A percentile compares a stretch with the other conserved stretches of the same genome.
Evolutionary conservation across 2,888 invertebrate species (phyloP).

Genomic region (Drosophila neonasuta): DNA sequence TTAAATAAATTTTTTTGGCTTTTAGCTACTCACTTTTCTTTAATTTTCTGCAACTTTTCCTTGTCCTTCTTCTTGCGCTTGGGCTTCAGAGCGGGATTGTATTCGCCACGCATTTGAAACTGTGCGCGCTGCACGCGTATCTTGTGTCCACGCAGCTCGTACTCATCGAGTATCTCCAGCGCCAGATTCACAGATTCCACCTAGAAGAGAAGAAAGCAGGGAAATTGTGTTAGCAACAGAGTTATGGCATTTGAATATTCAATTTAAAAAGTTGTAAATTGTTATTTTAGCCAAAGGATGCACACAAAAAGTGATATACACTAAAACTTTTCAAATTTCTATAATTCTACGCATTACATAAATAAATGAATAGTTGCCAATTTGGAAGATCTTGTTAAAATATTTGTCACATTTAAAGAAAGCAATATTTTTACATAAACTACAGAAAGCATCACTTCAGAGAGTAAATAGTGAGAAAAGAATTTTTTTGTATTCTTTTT

Average conservation of each 20-base stretch:
- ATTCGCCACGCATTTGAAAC: constrained; percentile 96
- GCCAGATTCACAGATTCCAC: constrained; percentile 97
- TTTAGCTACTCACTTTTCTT: constrained; percentile 89
- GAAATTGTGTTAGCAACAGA: neutral
- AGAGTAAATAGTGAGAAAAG: no score
- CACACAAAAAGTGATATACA: no score
- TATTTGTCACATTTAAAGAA: no score
- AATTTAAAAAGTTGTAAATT: no score
- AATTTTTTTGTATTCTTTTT: no score
- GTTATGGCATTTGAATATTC: neutral
- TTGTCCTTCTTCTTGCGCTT: constrained; percentile 95
- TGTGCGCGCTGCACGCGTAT: constrained; percentile 95
- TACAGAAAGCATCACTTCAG: no score
- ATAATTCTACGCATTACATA: no score
- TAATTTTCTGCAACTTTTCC: constrained; percentile 94
- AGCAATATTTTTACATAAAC: no score
- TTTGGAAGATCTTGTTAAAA: no score
- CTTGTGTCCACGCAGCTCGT: constrained; percentile 89
- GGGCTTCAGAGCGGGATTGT: constrained; percentile 95
- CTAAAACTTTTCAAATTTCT: no score
- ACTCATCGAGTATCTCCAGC: constrained; percentile 94
- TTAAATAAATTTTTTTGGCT: neutral
- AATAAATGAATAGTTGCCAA: no score
- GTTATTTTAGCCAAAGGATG: no score
- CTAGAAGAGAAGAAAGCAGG: constrained; percentile 81